A percentile compares a stretch with the other conserved stretches of the same genome.
phyloP scores from a whole-genome alignment of 2,888 invertebrate species.

The Cheilosia soror region DNA sequence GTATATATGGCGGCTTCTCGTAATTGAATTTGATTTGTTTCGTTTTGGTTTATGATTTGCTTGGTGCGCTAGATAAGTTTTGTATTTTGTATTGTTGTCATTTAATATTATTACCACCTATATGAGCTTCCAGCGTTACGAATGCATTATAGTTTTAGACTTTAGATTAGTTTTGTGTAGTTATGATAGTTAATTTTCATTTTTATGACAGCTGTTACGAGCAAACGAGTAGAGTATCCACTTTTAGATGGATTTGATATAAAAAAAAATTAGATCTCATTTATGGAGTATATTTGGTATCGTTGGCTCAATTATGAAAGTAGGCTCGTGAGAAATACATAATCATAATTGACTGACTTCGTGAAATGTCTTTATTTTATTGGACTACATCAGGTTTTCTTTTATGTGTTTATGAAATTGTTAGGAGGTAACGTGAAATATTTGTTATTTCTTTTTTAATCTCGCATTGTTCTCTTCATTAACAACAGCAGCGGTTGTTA shows the following conservation, averaged over 20 bases:
- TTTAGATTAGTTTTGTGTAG: slow-evolving; percentile 9
- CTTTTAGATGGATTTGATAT: background rate
- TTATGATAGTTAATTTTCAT: slow-evolving; percentile 19
- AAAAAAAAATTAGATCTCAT: background rate
- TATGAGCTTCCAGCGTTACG: slow-evolving; percentile 37
- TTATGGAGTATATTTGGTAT: no score
- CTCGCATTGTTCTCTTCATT: no score
- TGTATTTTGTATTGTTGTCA: slow-evolving; percentile 22
- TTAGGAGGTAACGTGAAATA: no score
- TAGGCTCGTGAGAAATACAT: no score
- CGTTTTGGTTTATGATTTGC: slow-evolving; percentile 36
- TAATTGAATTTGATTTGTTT: slow-evolving; percentile 62
- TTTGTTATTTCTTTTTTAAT: no score
- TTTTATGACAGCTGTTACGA: slow-evolving; percentile 21
- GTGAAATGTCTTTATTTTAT: no score
- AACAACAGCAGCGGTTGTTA: no score
- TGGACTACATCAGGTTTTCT: no score
- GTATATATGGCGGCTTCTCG: slow-evolving; percentile 1
- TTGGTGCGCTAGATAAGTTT: slow-evolving; percentile 1
- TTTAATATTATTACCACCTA: slow-evolving; percentile 22
- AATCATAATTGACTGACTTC: no score
- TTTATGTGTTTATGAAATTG: no score
- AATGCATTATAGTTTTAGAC: slow-evolving; percentile 15
- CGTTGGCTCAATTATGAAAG: no score
- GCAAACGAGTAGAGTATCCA: slow-evolving; percentile 3